Conservation (phyloP, 2,113 vertebrate genomes). For the Columbina picui region DNA sequence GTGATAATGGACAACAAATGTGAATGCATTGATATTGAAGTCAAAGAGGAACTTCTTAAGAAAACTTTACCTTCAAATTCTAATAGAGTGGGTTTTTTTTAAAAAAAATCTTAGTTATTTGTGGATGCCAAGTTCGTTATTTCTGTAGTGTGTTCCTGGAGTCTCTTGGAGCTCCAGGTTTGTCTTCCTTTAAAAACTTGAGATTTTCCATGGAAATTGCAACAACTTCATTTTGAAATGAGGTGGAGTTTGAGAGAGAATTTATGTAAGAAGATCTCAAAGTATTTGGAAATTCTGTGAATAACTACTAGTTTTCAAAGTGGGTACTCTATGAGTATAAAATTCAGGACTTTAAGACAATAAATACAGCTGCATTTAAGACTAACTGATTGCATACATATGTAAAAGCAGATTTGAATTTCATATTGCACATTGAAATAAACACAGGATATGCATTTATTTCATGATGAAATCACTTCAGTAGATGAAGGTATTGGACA, state of each 20-base stretch:
- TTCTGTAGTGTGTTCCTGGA: not conserved
- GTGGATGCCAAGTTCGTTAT: not conserved
- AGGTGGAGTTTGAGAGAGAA: not conserved
- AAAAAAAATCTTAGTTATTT: not conserved
- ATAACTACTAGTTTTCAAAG: slow-evolving; percentile 2
- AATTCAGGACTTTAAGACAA: slow-evolving; percentile 46
- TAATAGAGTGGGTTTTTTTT: not conserved
- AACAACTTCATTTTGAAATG: not conserved
- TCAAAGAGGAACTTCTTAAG: not conserved
- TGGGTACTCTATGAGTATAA: not conserved
- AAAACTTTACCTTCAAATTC: not conserved
- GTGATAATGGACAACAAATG: not conserved
- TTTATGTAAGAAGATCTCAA: not conserved
- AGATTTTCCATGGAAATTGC: not conserved
- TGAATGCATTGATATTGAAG: not conserved
- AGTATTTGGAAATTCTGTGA: not conserved
- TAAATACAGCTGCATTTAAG: slow-evolving; percentile 53
- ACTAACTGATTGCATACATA: slow-evolving; percentile 69
- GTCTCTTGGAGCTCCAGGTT: not conserved
- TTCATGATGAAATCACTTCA: slow-evolving; percentile 37
- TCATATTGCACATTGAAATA: slow-evolving; percentile 51
- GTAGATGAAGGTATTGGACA: slow-evolving; percentile 42
- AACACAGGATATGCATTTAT: slow-evolving; percentile 51
- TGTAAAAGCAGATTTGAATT: slow-evolving; percentile 68
- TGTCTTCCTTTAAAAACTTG: not conserved